phyloP scores from a whole-genome alignment of 2,113 vertebrate species.

The Cochlearius cochlearius region DNA sequence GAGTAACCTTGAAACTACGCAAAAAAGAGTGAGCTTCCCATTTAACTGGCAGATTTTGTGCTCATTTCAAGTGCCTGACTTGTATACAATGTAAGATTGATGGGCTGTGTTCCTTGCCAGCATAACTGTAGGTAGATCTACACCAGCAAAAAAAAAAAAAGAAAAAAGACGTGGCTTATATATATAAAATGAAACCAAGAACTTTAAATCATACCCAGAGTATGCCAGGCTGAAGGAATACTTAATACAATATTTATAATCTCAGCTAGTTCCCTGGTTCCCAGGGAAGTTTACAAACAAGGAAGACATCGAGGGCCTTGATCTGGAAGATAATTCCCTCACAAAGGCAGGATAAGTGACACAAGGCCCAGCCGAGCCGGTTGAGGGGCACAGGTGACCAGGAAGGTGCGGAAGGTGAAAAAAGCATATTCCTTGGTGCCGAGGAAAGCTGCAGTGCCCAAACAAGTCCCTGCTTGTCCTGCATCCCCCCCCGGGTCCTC shows the following conservation, averaged over 20 bases:
- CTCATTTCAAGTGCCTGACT: background rate
- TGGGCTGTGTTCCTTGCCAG: background rate
- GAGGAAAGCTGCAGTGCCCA: background rate
- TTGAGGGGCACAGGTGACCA: background rate
- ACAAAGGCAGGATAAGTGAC: background rate
- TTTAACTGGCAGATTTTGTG: background rate
- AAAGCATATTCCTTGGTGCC: background rate
- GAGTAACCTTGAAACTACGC: background rate
- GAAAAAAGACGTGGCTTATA: background rate
- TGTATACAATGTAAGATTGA: background rate
- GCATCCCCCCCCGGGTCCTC: background rate
- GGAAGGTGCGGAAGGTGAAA: background rate
- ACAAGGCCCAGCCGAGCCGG: accelerated
- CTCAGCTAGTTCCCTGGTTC: background rate
- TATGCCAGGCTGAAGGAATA: background rate
- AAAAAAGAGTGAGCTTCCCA: background rate
- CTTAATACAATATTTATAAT: background rate
- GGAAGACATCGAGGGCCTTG: background rate
- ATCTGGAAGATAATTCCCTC: background rate
- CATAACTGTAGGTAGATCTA: background rate
- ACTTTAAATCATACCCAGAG: background rate
- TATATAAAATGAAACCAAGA: background rate
- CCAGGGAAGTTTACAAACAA: background rate
- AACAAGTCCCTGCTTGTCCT: background rate
- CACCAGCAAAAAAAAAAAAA: background rate